A percentile compares a stretch with the other conserved stretches of the same genome.
These are phyloP conservation scores for Montipora foliosa DNA, from an alignment of 64 coral and sea anemone genomes.

Conservation along the genomic window DNA sequence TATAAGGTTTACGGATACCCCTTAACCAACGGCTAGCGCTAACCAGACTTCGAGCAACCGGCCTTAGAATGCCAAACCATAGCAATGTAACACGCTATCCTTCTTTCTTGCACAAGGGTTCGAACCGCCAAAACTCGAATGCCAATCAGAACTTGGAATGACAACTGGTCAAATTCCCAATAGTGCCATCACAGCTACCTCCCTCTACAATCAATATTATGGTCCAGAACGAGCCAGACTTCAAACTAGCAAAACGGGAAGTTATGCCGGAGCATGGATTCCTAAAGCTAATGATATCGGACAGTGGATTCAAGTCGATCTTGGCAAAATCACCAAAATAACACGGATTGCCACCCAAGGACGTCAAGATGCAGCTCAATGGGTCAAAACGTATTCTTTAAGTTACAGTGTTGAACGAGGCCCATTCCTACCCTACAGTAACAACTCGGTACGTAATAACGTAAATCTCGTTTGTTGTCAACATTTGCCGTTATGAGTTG, in stretches of 20 bases:
- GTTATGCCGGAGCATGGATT: slow-evolving; percentile 64
- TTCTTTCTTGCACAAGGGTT: neutral
- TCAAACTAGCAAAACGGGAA: slow-evolving; percentile 34
- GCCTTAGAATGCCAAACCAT: too few species aligned
- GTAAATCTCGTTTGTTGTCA: neutral
- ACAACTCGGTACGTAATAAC: neutral
- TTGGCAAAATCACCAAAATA: slow-evolving; percentile 65
- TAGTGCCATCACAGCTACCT: slow-evolving; percentile 55
- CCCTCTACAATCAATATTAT: slow-evolving; percentile 62
- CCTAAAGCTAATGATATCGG: slow-evolving; percentile 51
- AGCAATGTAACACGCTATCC: neutral
- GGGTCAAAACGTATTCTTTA: slow-evolving; percentile 78
- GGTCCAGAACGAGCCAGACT: slow-evolving; percentile 70
- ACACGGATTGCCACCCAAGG: slow-evolving; percentile 77
- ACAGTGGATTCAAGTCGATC: slow-evolving; percentile 83
- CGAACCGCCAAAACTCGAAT: slow-evolving; percentile 8
- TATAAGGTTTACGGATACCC: too few species aligned
- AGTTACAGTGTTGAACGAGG: slow-evolving; percentile 62
- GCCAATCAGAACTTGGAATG: slow-evolving; percentile 33
- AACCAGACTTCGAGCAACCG: too few species aligned
- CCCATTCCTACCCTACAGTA: slow-evolving; percentile 22
- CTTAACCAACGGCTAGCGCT: too few species aligned
- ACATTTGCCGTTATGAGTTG: too few species aligned
- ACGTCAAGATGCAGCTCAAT: slow-evolving; percentile 70
- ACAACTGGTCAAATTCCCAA: slow-evolving; percentile 17